phyloP scores from a whole-genome alignment of 2,113 vertebrate species.

The Scytalopus superciliaris region DNA sequence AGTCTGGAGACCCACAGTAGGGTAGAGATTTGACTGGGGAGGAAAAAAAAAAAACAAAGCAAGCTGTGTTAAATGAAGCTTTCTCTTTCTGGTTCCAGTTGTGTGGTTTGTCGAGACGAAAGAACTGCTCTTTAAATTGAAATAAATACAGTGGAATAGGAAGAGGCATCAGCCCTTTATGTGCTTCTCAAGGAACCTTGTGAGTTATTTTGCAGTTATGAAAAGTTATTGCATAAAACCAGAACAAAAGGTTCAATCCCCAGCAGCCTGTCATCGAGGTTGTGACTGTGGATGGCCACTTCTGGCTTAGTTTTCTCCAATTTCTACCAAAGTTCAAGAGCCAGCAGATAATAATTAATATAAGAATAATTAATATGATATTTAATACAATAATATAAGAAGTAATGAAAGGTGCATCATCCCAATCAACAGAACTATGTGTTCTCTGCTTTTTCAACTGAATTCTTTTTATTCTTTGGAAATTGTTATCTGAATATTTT shows the following conservation, averaged over 20 bases:
- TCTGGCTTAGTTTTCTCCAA: background rate
- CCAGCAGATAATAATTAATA: background rate
- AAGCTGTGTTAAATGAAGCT: slow-evolving; percentile 11
- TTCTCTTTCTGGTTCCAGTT: background rate
- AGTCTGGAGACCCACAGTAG: slow-evolving; percentile 97
- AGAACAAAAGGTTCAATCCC: background rate
- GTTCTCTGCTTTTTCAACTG: background rate
- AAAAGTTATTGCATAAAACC: background rate
- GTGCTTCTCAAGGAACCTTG: background rate
- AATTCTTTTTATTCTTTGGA: background rate
- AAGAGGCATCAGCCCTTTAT: background rate
- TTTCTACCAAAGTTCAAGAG: background rate
- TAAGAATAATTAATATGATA: background rate
- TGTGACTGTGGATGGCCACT: background rate
- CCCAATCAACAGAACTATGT: background rate
- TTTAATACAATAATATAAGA: background rate
- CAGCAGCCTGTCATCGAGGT: rapidly evolving
- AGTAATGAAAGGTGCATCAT: background rate
- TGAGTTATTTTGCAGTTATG: background rate
- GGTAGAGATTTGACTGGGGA: slow-evolving; percentile 94
- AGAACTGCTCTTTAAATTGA: background rate
- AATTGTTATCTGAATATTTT: background rate
- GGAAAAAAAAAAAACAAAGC: slow-evolving; percentile 56
- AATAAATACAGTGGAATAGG: background rate
- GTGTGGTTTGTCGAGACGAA: background rate